Conservation (phyloP, 2,797 vertebrate genomes). For the Sternarchorhynchus goeldii region DNA sequence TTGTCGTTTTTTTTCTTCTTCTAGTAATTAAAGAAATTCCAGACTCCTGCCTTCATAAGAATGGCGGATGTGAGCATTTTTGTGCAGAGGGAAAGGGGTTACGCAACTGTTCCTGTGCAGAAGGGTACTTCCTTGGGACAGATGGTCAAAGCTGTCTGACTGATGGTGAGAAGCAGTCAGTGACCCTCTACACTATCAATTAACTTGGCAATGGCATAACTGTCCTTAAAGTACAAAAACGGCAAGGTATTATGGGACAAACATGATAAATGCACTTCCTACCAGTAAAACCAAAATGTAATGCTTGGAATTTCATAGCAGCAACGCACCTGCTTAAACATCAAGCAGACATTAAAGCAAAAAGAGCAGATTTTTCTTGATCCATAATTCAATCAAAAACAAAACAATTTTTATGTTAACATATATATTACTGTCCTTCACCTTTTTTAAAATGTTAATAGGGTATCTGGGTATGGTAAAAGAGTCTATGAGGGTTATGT, state of each 20-base stretch:
- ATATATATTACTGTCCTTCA: no score
- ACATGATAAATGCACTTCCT: no score
- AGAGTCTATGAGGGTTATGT: no score
- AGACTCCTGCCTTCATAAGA: slow-evolving; percentile 68
- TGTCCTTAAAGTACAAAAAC: neutral
- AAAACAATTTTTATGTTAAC: no score
- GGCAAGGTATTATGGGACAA: no score
- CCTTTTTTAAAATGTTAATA: no score
- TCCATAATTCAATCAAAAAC: neutral
- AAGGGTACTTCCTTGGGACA: slow-evolving; percentile 63
- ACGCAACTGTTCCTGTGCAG: slow-evolving; percentile 71
- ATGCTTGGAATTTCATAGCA: no score
- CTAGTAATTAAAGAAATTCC: slow-evolving; percentile 52
- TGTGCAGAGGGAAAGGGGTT: slow-evolving; percentile 59
- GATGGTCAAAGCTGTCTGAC: slow-evolving; percentile 64
- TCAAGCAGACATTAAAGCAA: no score
- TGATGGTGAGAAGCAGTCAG: slow-evolving; percentile 54
- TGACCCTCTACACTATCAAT: no score
- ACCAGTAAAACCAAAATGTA: no score
- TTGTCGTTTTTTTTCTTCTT: neutral
- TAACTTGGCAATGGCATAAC: neutral
- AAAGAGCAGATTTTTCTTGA: neutral
- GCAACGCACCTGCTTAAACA: no score
- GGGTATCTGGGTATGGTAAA: no score
- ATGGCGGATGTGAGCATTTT: slow-evolving; percentile 78